These are phyloP conservation scores for Gonatopus flavifemur DNA, from an alignment of 1,140 invertebrate genomes.

Conservation along the genomic window DNA sequence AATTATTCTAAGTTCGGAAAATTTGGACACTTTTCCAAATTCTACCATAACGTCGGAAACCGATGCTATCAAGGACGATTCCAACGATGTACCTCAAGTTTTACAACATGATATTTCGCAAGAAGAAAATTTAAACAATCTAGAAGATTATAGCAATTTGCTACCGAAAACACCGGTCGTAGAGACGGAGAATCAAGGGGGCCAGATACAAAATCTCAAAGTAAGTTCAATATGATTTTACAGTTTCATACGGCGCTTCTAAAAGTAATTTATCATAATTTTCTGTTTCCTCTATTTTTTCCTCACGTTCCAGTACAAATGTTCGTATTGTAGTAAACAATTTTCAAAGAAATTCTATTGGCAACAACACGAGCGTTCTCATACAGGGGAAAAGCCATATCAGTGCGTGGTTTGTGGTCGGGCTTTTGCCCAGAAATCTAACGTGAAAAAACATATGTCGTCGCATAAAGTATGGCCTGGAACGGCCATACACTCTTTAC, in stretches of 20 bases:
- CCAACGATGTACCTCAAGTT: constrained; percentile 27
- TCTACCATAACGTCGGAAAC: constrained; percentile 31
- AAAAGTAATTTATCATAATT: constrained; percentile 3
- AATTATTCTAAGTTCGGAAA: constrained; percentile 49
- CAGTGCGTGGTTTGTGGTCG: constrained; percentile 67
- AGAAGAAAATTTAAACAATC: constrained; percentile 18
- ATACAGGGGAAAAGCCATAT: constrained; percentile 67
- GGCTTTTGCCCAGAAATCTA: constrained; percentile 66
- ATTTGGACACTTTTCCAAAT: constrained; percentile 41
- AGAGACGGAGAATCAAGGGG: constrained; percentile 27
- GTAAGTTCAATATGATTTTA: constrained; percentile 20
- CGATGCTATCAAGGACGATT: constrained; percentile 34
- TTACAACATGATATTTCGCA: constrained; percentile 32
- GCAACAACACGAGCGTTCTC: constrained; percentile 61
- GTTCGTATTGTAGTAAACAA: constrained; percentile 57
- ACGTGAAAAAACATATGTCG: constrained; percentile 70
- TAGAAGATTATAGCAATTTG: constrained; percentile 8
- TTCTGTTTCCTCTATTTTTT: neutral
- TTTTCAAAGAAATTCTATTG: constrained; percentile 62
- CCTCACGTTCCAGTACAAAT: constrained; percentile 50
- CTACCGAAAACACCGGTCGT: constrained; percentile 8
- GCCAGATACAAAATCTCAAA: constrained; percentile 50
- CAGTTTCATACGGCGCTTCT: neutral
- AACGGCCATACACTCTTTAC: constrained; percentile 52
- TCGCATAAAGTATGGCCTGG: constrained; percentile 66